Conservation (phyloP, 2,113 vertebrate genomes). For the Porphyrio hochstetteri region DNA sequence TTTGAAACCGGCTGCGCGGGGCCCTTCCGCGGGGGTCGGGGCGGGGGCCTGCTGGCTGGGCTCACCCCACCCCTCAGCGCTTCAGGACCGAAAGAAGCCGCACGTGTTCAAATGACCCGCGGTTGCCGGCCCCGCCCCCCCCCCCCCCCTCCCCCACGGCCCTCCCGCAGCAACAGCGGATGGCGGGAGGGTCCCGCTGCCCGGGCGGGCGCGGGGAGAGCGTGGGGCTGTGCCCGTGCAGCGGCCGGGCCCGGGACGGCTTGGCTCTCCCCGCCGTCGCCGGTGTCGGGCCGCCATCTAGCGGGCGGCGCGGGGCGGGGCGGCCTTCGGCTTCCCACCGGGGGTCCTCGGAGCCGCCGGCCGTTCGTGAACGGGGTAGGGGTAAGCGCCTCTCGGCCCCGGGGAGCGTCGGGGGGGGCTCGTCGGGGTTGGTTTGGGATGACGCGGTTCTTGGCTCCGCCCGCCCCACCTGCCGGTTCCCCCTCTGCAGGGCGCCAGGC, state of each 20-base stretch:
- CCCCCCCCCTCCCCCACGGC: too few relatives aligned
- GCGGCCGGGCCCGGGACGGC: too few relatives aligned
- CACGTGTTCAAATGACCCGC: too few relatives aligned
- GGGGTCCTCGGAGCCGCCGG: too few relatives aligned
- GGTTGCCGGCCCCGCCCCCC: too few relatives aligned
- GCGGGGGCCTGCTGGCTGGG: too few relatives aligned
- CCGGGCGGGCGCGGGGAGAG: background rate
- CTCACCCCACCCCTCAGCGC: background rate
- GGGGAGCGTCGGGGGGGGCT: background rate
- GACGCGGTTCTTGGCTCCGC: accelerated
- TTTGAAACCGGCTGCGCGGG: accelerated
- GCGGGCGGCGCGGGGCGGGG: background rate
- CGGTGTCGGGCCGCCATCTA: background rate
- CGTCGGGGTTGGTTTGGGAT: accelerated
- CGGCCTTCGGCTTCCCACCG: too few relatives aligned
- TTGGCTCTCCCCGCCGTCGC: background rate
- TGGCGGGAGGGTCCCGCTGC: background rate
- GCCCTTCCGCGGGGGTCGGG: background rate
- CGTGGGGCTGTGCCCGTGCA: background rate
- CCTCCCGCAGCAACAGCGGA: too few relatives aligned
- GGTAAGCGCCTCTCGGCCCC: background rate
- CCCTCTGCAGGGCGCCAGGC: too few relatives aligned
- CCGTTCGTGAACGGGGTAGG: too few relatives aligned
- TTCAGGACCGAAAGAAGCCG: too few relatives aligned
- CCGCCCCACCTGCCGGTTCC: too few relatives aligned